Percentiles rank a stretch among this genome's conserved stretches.
phyloP scores from a whole-genome alignment of 1,140 invertebrate species.

The Tyrophagus putrescentiae region DNA sequence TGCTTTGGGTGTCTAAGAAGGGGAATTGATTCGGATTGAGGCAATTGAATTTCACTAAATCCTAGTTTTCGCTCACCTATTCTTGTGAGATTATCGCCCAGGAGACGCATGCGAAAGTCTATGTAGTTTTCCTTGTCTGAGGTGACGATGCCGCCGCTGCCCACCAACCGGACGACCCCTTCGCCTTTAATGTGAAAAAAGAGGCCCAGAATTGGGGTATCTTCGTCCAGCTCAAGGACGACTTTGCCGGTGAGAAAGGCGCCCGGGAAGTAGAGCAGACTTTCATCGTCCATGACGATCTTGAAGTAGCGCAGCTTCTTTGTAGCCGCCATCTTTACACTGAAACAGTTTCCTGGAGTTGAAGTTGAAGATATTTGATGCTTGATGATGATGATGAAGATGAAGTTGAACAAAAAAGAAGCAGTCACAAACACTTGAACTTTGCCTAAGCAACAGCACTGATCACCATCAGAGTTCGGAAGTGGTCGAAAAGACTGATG shows the following conservation, averaged over 20 bases:
- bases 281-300: constrained; percentile 83
- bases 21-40: constrained; percentile 1
- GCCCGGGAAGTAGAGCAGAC: constrained; percentile 73
- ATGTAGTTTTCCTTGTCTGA: constrained; percentile 81
- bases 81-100: constrained; percentile 48
- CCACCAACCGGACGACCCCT: constrained; percentile 64
- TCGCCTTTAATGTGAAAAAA: constrained; percentile 88
- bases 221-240: constrained; percentile 76
- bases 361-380: too few species aligned
- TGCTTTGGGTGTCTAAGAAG: constrained; percentile 18
- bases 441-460: too few species aligned
- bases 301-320: constrained; percentile 74
- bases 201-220: constrained; percentile 70
- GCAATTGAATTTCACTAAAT: neutral
- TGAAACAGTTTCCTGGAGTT: too few species aligned
- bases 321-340: too few species aligned
- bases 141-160: constrained; percentile 60
- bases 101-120: constrained; percentile 77
- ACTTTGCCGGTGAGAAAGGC: constrained; percentile 77
- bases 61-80: constrained; percentile 15
- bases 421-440: too few species aligned
- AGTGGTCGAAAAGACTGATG: too few species aligned
- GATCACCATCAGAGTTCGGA: too few species aligned
- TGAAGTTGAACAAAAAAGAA: too few species aligned
- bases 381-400: too few species aligned